Percentiles rank a stretch among this genome's conserved stretches.
Conservation (phyloP, 2,888 invertebrate genomes). For the Junonia oenone region DNA sequence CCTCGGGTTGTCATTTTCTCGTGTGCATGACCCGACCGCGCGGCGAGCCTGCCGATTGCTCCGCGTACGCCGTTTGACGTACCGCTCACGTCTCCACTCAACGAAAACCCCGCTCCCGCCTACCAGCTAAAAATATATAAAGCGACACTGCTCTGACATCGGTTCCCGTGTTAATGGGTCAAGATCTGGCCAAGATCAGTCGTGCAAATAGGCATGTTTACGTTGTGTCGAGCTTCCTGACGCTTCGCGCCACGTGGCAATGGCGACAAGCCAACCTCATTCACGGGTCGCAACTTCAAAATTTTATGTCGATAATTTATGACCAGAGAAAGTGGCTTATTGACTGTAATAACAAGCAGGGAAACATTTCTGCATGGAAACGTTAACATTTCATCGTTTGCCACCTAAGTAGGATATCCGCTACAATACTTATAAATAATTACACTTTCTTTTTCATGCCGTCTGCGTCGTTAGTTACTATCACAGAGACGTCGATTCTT, state of each 20-base stretch:
- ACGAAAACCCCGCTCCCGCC: constrained; percentile 53
- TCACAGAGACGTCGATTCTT: too few species aligned
- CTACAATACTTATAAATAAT: too few species aligned
- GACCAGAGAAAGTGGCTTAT: not conserved
- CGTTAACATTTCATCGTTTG: not conserved
- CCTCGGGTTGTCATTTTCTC: constrained; percentile 86
- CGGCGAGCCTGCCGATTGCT: constrained; percentile 44
- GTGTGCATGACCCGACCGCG: constrained; percentile 36
- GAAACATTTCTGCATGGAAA: not conserved
- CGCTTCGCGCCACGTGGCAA: constrained; percentile 49
- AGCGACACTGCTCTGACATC: constrained; percentile 74
- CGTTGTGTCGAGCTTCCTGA: constrained; percentile 51
- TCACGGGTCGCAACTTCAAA: constrained; percentile 24
- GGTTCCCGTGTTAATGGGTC: constrained; percentile 73
- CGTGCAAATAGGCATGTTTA: constrained; percentile 68
- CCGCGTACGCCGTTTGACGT: constrained; percentile 41
- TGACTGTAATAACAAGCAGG: not conserved
- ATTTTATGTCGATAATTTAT: constrained; percentile 1
- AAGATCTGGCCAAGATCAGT: constrained; percentile 79
- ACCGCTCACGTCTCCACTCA: constrained; percentile 39
- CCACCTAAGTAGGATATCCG: too few species aligned
- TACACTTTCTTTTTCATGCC: too few species aligned
- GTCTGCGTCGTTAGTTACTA: too few species aligned
- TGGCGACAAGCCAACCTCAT: constrained; percentile 45
- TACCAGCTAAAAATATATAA: constrained; percentile 65